Conservation (phyloP, 2,797 vertebrate species). For the Anguilla obscura region DNA sequence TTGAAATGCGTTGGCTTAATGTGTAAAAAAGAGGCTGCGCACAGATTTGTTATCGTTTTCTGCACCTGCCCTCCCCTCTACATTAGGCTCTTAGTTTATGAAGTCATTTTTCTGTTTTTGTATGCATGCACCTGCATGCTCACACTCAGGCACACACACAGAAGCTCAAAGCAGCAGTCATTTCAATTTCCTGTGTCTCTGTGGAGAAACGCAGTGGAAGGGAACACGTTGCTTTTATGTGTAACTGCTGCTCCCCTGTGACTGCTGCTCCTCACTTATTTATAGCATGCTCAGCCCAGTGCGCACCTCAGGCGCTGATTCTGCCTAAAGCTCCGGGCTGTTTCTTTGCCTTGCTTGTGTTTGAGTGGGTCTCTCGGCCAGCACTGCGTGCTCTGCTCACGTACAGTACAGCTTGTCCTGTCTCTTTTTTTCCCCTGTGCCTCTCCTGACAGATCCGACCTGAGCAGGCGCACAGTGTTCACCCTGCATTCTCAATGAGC, state of each 20-base stretch:
- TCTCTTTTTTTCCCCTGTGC: background rate
- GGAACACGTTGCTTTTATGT: background rate
- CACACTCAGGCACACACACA: background rate
- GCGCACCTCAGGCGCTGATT: background rate
- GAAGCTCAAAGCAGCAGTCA: background rate
- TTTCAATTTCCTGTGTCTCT: conserved; percentile 23
- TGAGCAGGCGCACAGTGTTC: background rate
- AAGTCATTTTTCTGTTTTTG: background rate
- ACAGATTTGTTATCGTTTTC: background rate
- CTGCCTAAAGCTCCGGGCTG: background rate
- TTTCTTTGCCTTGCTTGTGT: background rate
- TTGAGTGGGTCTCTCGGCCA: background rate
- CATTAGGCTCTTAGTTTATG: background rate
- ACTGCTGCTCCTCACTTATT: background rate
- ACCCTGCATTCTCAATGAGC: background rate
- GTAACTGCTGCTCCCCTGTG: background rate
- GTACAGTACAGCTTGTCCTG: background rate
- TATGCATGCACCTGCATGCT: background rate
- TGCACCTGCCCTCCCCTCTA: no score
- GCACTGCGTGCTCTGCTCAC: background rate
- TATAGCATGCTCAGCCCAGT: background rate
- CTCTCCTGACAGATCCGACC: background rate
- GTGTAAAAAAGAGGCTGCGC: background rate
- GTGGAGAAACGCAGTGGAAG: background rate
- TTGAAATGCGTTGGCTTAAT: no score